Base-by-base conservation (phyloP, 2,113 vertebrate species). In the Spea bombifrons region DNA sequence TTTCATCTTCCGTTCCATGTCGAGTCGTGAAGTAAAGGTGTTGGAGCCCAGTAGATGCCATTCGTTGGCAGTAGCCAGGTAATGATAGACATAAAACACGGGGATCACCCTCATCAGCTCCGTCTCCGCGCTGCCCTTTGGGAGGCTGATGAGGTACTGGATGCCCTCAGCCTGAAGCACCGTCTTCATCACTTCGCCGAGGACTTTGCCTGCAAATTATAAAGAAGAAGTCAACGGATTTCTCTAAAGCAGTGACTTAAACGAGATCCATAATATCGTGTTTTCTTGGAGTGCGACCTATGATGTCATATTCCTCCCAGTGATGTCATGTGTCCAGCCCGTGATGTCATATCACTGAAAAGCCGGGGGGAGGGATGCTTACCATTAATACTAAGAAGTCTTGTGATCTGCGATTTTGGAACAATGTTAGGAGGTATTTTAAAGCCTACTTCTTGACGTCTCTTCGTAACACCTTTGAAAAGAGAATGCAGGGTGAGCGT, bases 381-480 rank as follows among this genome's bases (percentile, higher is more conserved):
- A 99, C 97, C 96, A 77, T 91, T 93, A 12, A 99, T 77, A 3
- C 87, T 95, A 71, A 99, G 82, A 30, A 82, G 80, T 66, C 94
- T 90, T 13, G 93, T 87, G 55, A 96, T 83, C 0, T 66, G 80
- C 0, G 94, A 93, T 84, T 95, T 94, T 30, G 97, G 96, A 30
- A 97, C 95, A 8, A 95, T 75, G 82, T 95, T 92, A 12, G 84
- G 12, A 0, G 95, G 96, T 6, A 91, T 8, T 4, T 69, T 87
- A 84, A 92, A 94, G 75, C 86, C 89, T 57, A 98, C 90, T 69
- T 90, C 87, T 74, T 95, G 88, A 74, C 86, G 75, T 82, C 90
- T 94, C 16, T 44, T 88, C 12, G 86, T 4, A 0, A 16, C 43
- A 5, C 94, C 94, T 95, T 7, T 4, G 83, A 84, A 17, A 82